These are phyloP conservation scores for Platerodrilus igneus DNA, from an alignment of 2,888 invertebrate species.

Conservation along the genomic window DNA sequence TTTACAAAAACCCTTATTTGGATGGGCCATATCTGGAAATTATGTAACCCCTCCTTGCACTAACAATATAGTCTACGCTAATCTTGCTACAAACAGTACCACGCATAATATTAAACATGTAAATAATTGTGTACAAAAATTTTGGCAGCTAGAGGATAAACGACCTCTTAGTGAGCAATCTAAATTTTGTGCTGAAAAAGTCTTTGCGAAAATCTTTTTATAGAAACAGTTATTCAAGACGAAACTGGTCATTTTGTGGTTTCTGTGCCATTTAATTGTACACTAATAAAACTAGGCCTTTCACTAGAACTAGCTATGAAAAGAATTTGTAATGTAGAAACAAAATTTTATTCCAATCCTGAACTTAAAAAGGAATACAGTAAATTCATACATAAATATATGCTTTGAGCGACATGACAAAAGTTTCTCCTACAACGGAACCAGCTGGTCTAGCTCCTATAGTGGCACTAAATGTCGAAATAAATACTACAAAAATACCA, in stretches of 20 bases:
- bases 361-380: slow-evolving; percentile 1
- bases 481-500: slow-evolving; percentile 1
- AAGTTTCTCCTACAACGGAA: background rate
- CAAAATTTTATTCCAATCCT: slow-evolving; percentile 3
- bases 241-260: slow-evolving; percentile 3
- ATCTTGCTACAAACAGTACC: no score
- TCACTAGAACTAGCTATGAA: slow-evolving; percentile 4
- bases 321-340: slow-evolving; percentile 6
- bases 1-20: no score
- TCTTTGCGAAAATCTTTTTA: slow-evolving; percentile 13
- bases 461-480: background rate
- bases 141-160: no score
- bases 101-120: no score
- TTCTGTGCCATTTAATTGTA: slow-evolving; percentile 10
- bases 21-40: no score
- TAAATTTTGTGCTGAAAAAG: no score
- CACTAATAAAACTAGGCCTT: slow-evolving; percentile 2
- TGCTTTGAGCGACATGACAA: slow-evolving; percentile 8
- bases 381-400: slow-evolving; percentile 11
- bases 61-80: no score
- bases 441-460: background rate
- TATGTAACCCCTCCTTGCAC: no score
- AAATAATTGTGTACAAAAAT: no score
- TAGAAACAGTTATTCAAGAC: background rate
- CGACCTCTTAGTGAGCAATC: no score